phyloP scores from a whole-genome alignment of 2,797 vertebrate genomes.

The Toxotes lorentzi region DNA sequence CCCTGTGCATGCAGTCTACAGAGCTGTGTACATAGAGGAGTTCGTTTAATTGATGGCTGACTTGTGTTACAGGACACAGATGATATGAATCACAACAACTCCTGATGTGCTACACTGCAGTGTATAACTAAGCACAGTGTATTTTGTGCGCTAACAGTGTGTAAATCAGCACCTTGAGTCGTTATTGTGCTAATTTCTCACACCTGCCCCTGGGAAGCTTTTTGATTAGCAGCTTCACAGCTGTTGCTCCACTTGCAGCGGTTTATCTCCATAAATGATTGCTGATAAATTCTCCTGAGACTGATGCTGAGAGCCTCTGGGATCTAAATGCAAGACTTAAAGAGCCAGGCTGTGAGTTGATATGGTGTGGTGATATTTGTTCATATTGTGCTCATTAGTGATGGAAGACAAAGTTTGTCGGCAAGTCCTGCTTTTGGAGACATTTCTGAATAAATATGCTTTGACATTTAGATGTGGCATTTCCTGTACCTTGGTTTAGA shows the following conservation, averaged over 20 bases:
- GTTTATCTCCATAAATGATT: constrained; percentile 84
- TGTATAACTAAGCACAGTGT: constrained; percentile 45
- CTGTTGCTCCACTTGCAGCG: constrained; percentile 78
- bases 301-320: constrained; percentile 68
- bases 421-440: constrained; percentile 41
- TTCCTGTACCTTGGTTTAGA: constrained; percentile 43
- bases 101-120: constrained; percentile 26
- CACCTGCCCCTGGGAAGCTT: constrained; percentile 79
- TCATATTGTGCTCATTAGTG: constrained; percentile 72
- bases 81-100: constrained; percentile 50
- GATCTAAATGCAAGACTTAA: constrained; percentile 63
- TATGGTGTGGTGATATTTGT: constrained; percentile 64
- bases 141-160: constrained; percentile 44
- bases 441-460: constrained; percentile 54
- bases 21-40: constrained; percentile 10
- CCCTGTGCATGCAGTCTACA: constrained; percentile 9
- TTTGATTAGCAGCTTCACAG: constrained; percentile 80
- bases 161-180: constrained; percentile 72
- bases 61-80: constrained; percentile 51
- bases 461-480: constrained; percentile 65
- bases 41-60: constrained; percentile 48
- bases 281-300: constrained; percentile 80
- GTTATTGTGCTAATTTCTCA: constrained; percentile 80
- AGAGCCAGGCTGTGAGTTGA: constrained; percentile 58
- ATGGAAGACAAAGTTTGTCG: constrained; percentile 55